Evolutionary conservation across 2,888 invertebrate genomes (phyloP).

Genomic region (Standfussiana lucernea): DNA sequence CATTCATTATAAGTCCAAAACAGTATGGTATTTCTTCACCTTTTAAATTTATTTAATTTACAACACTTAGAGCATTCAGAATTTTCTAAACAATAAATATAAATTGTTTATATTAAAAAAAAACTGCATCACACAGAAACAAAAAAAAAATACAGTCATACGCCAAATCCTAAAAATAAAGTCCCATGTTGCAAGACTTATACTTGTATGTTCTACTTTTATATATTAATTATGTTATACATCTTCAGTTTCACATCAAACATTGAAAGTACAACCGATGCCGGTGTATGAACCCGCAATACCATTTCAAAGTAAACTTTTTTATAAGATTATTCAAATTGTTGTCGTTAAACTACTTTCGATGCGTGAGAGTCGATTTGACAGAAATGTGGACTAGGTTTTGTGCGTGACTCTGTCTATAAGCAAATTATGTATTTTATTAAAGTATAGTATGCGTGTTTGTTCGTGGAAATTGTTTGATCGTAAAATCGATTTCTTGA

Average conservation of each 20-base stretch:
- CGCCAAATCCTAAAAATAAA: background rate
- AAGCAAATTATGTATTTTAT: constrained; percentile 27
- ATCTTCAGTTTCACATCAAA: constrained; percentile 32
- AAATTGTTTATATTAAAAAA: background rate
- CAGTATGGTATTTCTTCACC: background rate
- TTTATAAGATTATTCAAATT: constrained; percentile 70
- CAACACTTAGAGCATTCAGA: too few species aligned
- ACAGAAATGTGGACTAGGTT: constrained; percentile 24
- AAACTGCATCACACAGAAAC: background rate
- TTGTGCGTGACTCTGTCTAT: constrained; percentile 40
- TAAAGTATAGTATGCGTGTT: constrained; percentile 37
- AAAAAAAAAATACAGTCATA: background rate
- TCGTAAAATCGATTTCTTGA: constrained; percentile 12
- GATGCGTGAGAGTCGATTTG: constrained; percentile 47
- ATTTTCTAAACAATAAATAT: background rate
- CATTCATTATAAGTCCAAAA: too few species aligned
- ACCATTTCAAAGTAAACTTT: constrained; percentile 50
- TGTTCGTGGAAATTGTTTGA: constrained; percentile 12
- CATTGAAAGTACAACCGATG: constrained; percentile 40
- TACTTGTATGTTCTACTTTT: background rate
- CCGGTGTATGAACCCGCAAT: constrained; percentile 30
- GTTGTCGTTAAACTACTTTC: constrained; percentile 68
- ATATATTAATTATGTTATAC: background rate
- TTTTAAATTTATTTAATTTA: too few species aligned
- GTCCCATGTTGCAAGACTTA: background rate